Conservation (phyloP, 2,113 vertebrate species). For the Gymnorhina tibicen region DNA sequence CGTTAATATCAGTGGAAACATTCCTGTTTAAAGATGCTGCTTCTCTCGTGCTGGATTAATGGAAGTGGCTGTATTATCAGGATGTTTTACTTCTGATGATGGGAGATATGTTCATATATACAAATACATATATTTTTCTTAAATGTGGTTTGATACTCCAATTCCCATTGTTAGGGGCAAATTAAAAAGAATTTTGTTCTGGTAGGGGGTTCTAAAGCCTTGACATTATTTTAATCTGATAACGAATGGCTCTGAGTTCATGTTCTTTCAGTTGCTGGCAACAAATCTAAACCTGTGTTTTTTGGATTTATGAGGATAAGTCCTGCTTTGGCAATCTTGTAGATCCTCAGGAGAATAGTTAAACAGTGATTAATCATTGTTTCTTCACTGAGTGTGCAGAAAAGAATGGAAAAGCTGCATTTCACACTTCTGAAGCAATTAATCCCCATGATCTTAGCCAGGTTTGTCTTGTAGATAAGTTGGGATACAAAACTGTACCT, state of each 20-base stretch:
- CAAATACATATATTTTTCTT: neutral
- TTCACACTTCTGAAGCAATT: slow-evolving; percentile 99
- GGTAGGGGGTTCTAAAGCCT: slow-evolving; percentile 78
- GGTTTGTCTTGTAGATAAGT: slow-evolving; percentile 99
- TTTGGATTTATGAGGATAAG: slow-evolving; percentile 98
- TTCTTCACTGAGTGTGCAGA: slow-evolving; percentile 94
- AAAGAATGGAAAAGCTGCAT: slow-evolving; percentile 97
- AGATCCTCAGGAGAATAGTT: slow-evolving; percentile 98
- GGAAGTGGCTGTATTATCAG: neutral
- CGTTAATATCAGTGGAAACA: neutral
- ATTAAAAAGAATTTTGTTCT: slow-evolving; percentile 68
- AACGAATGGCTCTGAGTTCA: slow-evolving; percentile 96
- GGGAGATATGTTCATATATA: neutral
- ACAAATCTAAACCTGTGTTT: slow-evolving; percentile 90
- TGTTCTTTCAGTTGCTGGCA: slow-evolving; percentile 90
- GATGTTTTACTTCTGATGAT: neutral
- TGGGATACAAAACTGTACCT: slow-evolving; percentile 96
- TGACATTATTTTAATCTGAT: slow-evolving; percentile 98
- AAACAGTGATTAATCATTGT: slow-evolving; percentile 99
- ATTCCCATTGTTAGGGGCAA: slow-evolving; percentile 54
- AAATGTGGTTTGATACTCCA: slow-evolving; percentile 47
- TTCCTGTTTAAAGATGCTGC: neutral
- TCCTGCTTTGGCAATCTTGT: slow-evolving; percentile 96
- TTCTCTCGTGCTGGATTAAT: neutral
- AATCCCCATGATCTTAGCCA: slow-evolving; percentile 99